A percentile compares a stretch with the other conserved stretches of the same genome.
Evolutionary conservation across 1,140 invertebrate species (phyloP).

Genomic region (Hylaeus volcanicus): DNA sequence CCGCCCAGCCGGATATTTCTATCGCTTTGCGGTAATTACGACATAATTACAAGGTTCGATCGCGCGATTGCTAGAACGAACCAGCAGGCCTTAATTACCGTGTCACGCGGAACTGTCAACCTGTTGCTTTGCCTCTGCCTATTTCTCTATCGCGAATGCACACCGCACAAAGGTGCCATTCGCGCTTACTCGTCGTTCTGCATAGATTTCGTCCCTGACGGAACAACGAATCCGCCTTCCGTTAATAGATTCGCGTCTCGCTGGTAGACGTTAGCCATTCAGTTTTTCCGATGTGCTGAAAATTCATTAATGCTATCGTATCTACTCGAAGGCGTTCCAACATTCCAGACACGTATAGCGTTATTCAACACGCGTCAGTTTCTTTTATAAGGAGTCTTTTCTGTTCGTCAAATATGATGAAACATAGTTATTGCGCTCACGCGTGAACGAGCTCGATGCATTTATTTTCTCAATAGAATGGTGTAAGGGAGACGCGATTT

Average conservation of each 20-base stretch:
- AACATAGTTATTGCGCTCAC: neutral
- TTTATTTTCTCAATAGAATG: neutral
- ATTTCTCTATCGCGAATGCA: neutral
- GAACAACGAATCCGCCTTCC: neutral
- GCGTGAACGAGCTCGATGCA: neutral
- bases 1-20: conserved; percentile 30
- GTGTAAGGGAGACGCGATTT: too few species aligned
- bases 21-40: conserved; percentile 62
- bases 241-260: too few species aligned
- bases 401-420: neutral
- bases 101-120: conserved; percentile 57
- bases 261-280: conserved; percentile 2
- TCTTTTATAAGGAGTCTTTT: neutral
- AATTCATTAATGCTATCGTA: neutral
- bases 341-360: neutral
- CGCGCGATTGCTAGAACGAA: conserved; percentile 36
- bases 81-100: conserved; percentile 58
- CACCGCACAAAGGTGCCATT: conserved; percentile 8
- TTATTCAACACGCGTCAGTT: neutral
- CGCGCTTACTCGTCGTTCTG: neutral
- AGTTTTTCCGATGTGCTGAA: neutral
- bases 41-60: conserved; percentile 57
- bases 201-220: neutral
- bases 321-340: neutral
- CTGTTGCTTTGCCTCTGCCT: conserved; percentile 50